phyloP scores from a whole-genome alignment of 2,888 invertebrate species.

The Dusona sp. region DNA sequence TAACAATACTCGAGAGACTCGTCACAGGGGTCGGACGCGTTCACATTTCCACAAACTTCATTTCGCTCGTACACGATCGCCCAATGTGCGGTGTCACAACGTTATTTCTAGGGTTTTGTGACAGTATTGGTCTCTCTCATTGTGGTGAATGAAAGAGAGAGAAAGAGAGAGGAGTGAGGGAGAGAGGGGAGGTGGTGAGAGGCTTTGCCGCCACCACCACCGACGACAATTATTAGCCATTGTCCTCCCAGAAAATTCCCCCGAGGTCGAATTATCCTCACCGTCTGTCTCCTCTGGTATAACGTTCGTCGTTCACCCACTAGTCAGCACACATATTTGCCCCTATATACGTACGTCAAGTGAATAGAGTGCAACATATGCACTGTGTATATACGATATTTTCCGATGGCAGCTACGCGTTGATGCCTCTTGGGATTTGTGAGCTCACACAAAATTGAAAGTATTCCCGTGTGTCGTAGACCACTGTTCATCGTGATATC shows the following conservation, averaged over 20 bases:
- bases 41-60: constrained; percentile 78
- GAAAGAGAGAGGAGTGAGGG: constrained; percentile 23
- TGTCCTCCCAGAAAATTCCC: constrained; percentile 79
- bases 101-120: constrained; percentile 47
- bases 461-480: constrained; percentile 50
- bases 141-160: constrained; percentile 37
- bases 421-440: constrained; percentile 58
- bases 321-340: constrained; percentile 6
- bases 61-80: constrained; percentile 72
- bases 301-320: constrained; percentile 50
- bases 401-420: constrained; percentile 62
- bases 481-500: constrained; percentile 19
- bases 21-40: constrained; percentile 74
- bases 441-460: constrained; percentile 66
- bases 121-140: constrained; percentile 32
- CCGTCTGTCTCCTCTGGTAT: constrained; percentile 51
- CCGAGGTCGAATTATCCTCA: constrained; percentile 78
- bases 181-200: constrained; percentile 16
- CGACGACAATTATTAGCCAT: constrained; percentile 82
- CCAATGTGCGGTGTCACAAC: constrained; percentile 41
- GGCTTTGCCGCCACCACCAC: constrained; percentile 56
- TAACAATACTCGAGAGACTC: constrained; percentile 79
- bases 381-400: constrained; percentile 34
- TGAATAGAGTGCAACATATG: constrained; percentile 4
- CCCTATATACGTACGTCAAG: background rate